Percentiles rank a stretch among this genome's conserved stretches.
Conservation (phyloP, 2,113 vertebrate species). For the Pungitius pungitius region DNA sequence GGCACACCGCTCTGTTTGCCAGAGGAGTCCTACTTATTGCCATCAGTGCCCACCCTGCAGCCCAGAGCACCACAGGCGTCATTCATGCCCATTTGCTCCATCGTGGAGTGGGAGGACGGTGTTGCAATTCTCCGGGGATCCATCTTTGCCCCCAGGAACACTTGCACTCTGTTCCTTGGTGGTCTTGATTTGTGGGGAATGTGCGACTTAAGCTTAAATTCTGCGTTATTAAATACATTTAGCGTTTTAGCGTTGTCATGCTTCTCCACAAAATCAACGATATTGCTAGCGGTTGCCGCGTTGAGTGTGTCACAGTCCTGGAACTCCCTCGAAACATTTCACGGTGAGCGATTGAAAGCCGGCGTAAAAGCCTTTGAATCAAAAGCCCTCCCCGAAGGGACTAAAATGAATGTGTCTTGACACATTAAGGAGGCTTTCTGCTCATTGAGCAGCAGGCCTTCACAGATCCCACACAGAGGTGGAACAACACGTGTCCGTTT, state of each 20-base stretch:
- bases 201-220: neutral
- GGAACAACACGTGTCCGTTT: neutral
- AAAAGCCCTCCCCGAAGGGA: neutral
- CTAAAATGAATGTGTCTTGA: neutral
- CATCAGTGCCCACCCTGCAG: constrained; percentile 1
- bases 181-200: constrained; percentile 9
- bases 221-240: neutral
- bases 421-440: neutral
- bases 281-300: neutral
- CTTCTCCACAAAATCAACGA: neutral
- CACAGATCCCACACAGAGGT: constrained; percentile 10
- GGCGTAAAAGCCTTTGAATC: neutral
- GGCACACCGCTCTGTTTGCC: neutral
- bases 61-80: constrained; percentile 18
- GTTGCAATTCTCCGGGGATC: constrained; percentile 68
- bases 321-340: neutral
- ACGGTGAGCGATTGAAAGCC: neutral
- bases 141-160: constrained; percentile 40
- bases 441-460: neutral
- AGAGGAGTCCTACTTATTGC: neutral
- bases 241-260: neutral
- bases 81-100: constrained; percentile 52
- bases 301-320: neutral
- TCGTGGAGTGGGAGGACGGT: constrained; percentile 65
- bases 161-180: constrained; percentile 36